Base-by-base conservation (phyloP, 2,888 invertebrate species). In the Catocala fraxini region DNA sequence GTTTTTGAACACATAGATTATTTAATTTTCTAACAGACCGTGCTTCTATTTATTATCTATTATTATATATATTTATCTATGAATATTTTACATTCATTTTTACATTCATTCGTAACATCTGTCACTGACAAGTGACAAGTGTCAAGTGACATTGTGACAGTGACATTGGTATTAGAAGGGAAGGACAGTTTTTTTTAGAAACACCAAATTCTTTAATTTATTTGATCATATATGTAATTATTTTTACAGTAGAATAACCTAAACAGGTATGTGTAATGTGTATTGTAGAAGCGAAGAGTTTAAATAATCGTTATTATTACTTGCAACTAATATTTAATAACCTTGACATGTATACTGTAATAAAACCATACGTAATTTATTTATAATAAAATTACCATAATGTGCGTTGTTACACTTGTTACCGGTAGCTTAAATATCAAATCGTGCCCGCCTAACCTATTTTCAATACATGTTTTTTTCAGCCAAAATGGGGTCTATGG, bases 401-500 rank as follows among this genome's bases (percentile, higher is more conserved):
- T 33, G 42, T 52, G 42, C 45, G 12, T 51, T 46, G 9, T 49
- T 49, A n/a, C 6, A 51, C 13, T 25, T 25, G 10, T 46, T 34
- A 39, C 9, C 35, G 13, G 34, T 63, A 39, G 6, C 6, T 9
- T 2, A 39, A 7, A 45, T 59, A 45, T 45, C 15, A 9, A 33
- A 25, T 15, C 6, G 25, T 9, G 7, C 5, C 5, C 5, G 42
- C 33, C n/a, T 33, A 9, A 33, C 13, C 49, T 25, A 25, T 35
- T 41, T 39, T 55, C 9, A 12, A 34, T 54, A 34, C 5, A 54
- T 11, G 39, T 47, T 73, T 71, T 65, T 89, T 88, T 72, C 83
- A 89, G 89, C 55, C 66, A 90, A 77, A 81, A 93, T 92, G 92
- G 84, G 88, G 80, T 75, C 73, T 9, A 4, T 89, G 2, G 72